Percentiles rank a stretch among this genome's conserved stretches.
Conservation (phyloP, 2,113 vertebrate genomes). For the Pterophyllum scalare region DNA sequence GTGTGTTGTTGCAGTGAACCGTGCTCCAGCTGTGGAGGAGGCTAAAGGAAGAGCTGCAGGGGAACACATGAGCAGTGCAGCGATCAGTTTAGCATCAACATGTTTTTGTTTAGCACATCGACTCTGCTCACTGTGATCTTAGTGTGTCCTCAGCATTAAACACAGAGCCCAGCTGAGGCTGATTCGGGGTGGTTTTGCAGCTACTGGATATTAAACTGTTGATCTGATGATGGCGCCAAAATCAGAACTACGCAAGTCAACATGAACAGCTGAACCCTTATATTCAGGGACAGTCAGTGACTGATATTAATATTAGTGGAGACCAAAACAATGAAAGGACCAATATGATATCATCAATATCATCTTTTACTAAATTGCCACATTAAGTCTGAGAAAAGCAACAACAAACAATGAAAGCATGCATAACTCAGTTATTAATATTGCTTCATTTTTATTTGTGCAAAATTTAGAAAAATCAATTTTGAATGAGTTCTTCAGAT, state of each 20-base stretch:
- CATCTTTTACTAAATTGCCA: too few relatives aligned
- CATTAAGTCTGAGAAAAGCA: neutral
- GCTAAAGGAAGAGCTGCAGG: neutral
- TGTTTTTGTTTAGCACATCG: neutral
- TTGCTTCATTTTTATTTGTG: neutral
- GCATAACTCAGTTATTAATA: neutral
- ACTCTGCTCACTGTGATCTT: neutral
- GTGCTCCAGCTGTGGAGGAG: neutral
- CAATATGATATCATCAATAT: too few relatives aligned
- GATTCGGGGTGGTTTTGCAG: neutral
- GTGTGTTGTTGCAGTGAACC: neutral
- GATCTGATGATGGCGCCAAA: neutral
- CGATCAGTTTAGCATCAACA: neutral
- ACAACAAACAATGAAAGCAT: neutral
- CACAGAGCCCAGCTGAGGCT: neutral
- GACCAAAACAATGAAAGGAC: neutral
- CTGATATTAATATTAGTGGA: neutral
- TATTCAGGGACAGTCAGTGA: neutral
- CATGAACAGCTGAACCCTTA: neutral
- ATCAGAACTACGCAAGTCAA: neutral
- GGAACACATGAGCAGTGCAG: neutral
- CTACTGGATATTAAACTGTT: neutral
- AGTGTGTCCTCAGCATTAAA: neutral
- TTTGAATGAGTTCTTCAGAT: neutral
- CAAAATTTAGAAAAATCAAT: neutral